Percentiles rank a stretch among this genome's conserved stretches.
Evolutionary conservation across 1,140 invertebrate species (phyloP).

Genomic region (Saccostrea echinata): DNA sequence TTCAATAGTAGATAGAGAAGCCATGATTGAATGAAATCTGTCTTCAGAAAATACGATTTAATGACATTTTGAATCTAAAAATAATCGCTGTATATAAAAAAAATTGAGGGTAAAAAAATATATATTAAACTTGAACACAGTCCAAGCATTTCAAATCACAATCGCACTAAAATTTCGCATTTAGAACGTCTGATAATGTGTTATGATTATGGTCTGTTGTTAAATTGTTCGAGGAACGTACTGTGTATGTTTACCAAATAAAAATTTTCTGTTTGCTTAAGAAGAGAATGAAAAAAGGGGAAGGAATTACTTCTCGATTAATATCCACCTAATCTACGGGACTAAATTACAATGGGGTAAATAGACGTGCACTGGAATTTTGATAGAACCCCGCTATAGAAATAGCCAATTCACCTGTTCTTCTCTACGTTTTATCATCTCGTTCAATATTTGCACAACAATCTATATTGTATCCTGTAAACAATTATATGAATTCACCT

Average conservation of each 20-base stretch:
- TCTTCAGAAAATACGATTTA: too few relatives aligned
- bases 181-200: neutral
- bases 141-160: too few relatives aligned
- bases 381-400: neutral
- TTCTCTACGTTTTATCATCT: neutral
- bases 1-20: too few relatives aligned
- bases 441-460: constrained; percentile 24
- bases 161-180: too few relatives aligned
- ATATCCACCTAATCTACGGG: neutral
- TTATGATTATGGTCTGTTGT: neutral
- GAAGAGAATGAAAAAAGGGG: neutral
- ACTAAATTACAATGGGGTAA: neutral
- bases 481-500: constrained; percentile 14
- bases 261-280: neutral
- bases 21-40: too few relatives aligned
- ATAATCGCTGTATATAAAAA: too few relatives aligned
- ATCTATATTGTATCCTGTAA: constrained; percentile 17
- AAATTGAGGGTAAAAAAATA: too few relatives aligned
- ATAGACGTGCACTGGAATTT: neutral
- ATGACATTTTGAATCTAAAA: too few relatives aligned
- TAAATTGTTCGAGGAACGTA: neutral
- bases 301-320: constrained; percentile 15
- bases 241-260: neutral
- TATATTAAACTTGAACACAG: too few relatives aligned
- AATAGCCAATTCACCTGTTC: constrained; percentile 2